phyloP scores from a whole-genome alignment of 1,140 invertebrate species.

The Watersipora subatra region DNA sequence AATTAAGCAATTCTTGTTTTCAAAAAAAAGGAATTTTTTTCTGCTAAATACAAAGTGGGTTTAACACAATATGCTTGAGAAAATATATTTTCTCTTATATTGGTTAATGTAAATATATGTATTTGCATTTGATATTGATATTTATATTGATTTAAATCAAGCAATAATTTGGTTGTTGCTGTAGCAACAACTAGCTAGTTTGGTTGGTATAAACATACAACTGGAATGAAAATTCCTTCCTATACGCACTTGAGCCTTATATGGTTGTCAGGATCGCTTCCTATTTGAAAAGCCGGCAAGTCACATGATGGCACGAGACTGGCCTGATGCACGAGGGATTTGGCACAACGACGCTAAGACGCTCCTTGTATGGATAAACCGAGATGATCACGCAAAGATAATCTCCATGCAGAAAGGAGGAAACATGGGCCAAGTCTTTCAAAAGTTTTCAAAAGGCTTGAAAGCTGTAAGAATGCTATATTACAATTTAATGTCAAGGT shows the following conservation, averaged over 20 bases:
- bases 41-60: no score
- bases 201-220: neutral
- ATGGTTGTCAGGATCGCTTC: neutral
- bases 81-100: no score
- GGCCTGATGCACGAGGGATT: slow-evolving; percentile 8
- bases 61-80: no score
- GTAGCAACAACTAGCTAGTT: neutral
- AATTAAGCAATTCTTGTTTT: no score
- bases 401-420: slow-evolving; percentile 91
- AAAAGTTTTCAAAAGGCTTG: slow-evolving; percentile 26
- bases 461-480: neutral
- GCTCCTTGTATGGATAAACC: slow-evolving; percentile 93
- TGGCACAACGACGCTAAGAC: slow-evolving; percentile 73
- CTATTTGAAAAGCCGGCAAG: neutral
- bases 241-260: neutral
- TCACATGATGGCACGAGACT: neutral
- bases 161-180: no score
- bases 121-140: no score
- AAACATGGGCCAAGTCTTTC: slow-evolving; percentile 62
- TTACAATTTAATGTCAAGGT: no score
- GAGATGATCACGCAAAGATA: slow-evolving; percentile 88
- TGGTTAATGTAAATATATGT: no score
- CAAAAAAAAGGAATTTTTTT: no score
- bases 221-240: neutral
- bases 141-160: no score